These are phyloP conservation scores for Pituophis catenifer DNA, from an alignment of 2,113 vertebrate species.

Conservation along the genomic window DNA sequence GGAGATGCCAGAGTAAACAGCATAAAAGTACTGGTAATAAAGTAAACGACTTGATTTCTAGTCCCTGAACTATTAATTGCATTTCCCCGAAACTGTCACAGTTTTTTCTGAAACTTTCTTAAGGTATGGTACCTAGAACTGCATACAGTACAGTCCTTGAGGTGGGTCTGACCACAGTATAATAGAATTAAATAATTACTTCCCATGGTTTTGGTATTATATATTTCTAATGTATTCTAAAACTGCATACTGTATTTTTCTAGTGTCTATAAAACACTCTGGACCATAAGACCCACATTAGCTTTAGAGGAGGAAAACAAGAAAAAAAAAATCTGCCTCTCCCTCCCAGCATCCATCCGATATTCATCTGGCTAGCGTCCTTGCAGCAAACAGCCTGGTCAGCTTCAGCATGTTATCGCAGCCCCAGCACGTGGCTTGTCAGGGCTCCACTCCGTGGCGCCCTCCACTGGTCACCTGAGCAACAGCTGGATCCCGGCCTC, in stretches of 20 bases:
- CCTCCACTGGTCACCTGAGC: too few species aligned
- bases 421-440: too few species aligned
- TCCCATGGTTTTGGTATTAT: not conserved
- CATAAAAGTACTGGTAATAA: not conserved
- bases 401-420: too few species aligned
- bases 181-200: not conserved
- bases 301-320: too few species aligned
- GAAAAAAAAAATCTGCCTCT: too few species aligned
- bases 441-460: too few species aligned
- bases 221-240: not conserved
- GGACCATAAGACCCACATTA: too few species aligned
- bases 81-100: not conserved
- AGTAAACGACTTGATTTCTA: not conserved
- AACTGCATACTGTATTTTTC: not conserved
- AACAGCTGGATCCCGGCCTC: too few species aligned
- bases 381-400: too few species aligned
- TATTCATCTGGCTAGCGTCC: too few species aligned
- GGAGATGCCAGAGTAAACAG: not conserved
- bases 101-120: not conserved
- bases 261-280: too few species aligned
- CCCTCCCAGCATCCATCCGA: too few species aligned
- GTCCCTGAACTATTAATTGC: not conserved
- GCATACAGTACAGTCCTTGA: not conserved
- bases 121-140: not conserved
- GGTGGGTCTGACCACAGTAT: not conserved